Conservation (phyloP, 1,140 invertebrate species). For the Lepidurus arcticus region DNA sequence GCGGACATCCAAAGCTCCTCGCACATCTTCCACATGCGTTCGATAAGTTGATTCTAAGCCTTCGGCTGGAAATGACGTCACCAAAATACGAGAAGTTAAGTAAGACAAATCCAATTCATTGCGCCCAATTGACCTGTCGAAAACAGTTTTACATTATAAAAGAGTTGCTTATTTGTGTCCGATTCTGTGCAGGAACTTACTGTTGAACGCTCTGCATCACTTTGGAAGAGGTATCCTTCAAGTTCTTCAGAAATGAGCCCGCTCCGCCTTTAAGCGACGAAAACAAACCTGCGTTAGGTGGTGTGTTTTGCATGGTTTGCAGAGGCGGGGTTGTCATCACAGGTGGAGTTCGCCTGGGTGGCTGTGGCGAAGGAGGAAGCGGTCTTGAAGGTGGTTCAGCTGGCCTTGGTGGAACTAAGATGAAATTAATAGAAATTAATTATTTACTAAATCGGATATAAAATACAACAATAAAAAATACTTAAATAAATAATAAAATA, state of each 20-base stretch:
- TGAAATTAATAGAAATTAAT: slow-evolving; percentile 47
- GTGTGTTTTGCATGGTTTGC: slow-evolving; percentile 36
- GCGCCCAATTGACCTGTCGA: slow-evolving; percentile 69
- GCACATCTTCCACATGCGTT: slow-evolving; percentile 88
- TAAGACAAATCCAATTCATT: slow-evolving; percentile 84
- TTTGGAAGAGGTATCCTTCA: slow-evolving; percentile 92
- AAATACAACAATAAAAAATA: too few relatives aligned
- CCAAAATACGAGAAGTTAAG: slow-evolving; percentile 76
- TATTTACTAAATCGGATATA: too few relatives aligned
- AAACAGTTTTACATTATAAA: neutral
- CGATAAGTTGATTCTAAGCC: slow-evolving; percentile 87
- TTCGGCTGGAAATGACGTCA: slow-evolving; percentile 91
- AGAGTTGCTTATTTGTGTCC: neutral
- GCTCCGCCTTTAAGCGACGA: slow-evolving; percentile 76
- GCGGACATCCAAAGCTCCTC: slow-evolving; percentile 62
- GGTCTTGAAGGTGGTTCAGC: slow-evolving; percentile 27
- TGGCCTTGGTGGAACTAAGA: slow-evolving; percentile 42
- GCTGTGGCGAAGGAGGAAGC: slow-evolving; percentile 22
- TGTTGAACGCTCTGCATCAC: slow-evolving; percentile 94
- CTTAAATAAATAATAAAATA: too few relatives aligned
- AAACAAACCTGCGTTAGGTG: slow-evolving; percentile 54
- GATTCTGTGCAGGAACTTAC: slow-evolving; percentile 51
- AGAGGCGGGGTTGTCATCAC: slow-evolving; percentile 38
- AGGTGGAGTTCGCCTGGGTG: slow-evolving; percentile 42
- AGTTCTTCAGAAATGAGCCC: slow-evolving; percentile 81